Percentiles rank a stretch among this genome's conserved stretches.
Evolutionary conservation across 1,140 invertebrate species (phyloP).

Genomic region (Notospermus geniculatus): DNA sequence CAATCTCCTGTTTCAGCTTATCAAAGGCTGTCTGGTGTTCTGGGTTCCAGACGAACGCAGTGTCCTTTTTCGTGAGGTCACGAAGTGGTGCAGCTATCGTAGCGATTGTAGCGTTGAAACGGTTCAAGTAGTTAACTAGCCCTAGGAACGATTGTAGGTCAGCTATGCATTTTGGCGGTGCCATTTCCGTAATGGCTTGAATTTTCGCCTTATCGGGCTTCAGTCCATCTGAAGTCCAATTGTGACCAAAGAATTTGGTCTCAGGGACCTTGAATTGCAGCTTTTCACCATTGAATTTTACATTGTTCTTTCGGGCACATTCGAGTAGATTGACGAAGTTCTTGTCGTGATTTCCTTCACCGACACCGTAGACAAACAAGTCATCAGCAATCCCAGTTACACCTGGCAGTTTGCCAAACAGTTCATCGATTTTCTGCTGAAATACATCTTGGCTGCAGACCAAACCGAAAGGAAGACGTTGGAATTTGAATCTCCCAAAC

Average conservation of each 20-base stretch:
- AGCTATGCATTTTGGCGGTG: not conserved
- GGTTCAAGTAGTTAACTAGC: not conserved
- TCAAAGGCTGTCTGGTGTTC: constrained; percentile 15
- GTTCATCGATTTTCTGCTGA: constrained; percentile 1
- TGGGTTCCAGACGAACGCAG: constrained; percentile 12
- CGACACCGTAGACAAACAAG: constrained; percentile 17
- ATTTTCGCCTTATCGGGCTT: constrained; percentile 41
- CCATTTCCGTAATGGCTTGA: constrained; percentile 27
- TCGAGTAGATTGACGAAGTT: constrained; percentile 34
- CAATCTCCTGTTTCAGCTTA: constrained; percentile 15
- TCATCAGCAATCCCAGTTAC: constrained; percentile 22
- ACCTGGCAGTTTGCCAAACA: not conserved
- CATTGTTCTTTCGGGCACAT: constrained; percentile 36
- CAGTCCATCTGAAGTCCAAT: constrained; percentile 45
- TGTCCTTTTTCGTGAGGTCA: constrained; percentile 51
- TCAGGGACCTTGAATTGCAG: not conserved
- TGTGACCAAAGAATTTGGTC: constrained; percentile 11
- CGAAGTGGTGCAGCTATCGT: constrained; percentile 30
- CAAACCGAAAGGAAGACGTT: not conserved
- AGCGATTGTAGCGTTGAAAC: not conserved
- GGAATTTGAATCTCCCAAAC: not conserved
- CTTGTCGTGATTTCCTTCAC: too few relatives aligned
- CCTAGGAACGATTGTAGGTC: not conserved
- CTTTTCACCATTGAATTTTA: constrained; percentile 50
- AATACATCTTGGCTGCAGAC: not conserved